Evolutionary conservation across 2,113 vertebrate species (phyloP).

Genomic region (Indri indri): DNA sequence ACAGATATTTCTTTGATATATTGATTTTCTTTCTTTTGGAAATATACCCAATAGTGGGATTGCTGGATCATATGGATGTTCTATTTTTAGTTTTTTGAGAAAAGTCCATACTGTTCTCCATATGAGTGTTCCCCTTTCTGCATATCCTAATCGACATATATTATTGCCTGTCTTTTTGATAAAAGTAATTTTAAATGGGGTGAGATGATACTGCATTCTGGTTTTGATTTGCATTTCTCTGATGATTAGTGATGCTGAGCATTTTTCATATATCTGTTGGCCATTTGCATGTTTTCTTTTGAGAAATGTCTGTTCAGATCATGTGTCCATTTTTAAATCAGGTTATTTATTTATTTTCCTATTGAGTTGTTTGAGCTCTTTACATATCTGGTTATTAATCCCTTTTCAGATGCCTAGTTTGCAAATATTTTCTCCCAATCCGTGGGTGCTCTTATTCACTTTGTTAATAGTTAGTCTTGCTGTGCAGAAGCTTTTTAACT

Average conservation of each 20-base stretch:
- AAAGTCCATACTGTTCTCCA: neutral
- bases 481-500: neutral
- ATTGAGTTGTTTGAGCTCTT: neutral
- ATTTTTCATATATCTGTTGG: neutral
- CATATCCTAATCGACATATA: neutral
- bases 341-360: neutral
- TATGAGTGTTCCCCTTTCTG: neutral
- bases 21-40: neutral
- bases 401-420: neutral
- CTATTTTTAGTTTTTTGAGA: neutral
- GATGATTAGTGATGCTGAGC: neutral
- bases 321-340: neutral
- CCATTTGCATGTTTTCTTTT: neutral
- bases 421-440: neutral
- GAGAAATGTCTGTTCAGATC: neutral
- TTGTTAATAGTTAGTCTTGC: neutral
- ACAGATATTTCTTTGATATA: neutral
- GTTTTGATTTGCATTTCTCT: neutral
- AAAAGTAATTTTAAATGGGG: neutral
- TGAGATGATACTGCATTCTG: neutral
- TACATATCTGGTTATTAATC: neutral
- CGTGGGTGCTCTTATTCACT: neutral
- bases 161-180: neutral
- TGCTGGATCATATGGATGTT: neutral
- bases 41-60: neutral